Base-by-base conservation (phyloP, 2,797 vertebrate species). In the Myotis planiceps region DNA sequence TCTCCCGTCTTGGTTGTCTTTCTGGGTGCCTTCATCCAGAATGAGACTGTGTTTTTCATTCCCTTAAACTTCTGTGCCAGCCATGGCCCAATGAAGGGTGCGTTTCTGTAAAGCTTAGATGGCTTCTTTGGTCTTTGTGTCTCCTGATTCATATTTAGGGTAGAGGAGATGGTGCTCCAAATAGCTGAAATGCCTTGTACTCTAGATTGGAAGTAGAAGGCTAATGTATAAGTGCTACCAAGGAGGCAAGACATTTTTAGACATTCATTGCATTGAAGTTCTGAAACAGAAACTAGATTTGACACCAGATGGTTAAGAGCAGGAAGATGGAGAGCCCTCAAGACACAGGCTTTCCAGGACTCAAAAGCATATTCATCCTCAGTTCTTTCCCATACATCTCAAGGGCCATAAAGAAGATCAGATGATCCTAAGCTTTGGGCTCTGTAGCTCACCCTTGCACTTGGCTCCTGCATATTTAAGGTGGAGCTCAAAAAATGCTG, bases 241-340 rank as follows among this genome's bases (percentile, higher is more conserved):
- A 90, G 16, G 55, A 88, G 37, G 16, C 51, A 71, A 74, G 71
- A 45, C 9, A 32, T 34, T 51, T 90, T 89, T 74, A 66, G 45
- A 69, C 32, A 63, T 84, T 47, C 58, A 86, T 87, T 87, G 14
- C 19, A 66, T 23, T 58, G 74, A 82, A 42, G 71, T 91, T 89
- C 79, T 91, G 93, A 89, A 94, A 68, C 5, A n/a, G 69, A 96
- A 75, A 79, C 45, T 69, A 34, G 39, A 78, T 47, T 86, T 76
- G 65, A 80, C n/a, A 53, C 47, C 15, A 63, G 53, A 51, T 81
- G 51, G 72, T 66, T 58, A 69, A 80, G 51, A 93, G 5, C 76
- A 45, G 55, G 29, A 90, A 85, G 65, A 69, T 18, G 4, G 19
- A 47, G 66, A 84, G 12, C 3, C 32, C 16, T 60, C 6, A 47